These are phyloP conservation scores for Cephonodes hylas DNA, from an alignment of 2,888 invertebrate genomes.

Conservation along the genomic window DNA sequence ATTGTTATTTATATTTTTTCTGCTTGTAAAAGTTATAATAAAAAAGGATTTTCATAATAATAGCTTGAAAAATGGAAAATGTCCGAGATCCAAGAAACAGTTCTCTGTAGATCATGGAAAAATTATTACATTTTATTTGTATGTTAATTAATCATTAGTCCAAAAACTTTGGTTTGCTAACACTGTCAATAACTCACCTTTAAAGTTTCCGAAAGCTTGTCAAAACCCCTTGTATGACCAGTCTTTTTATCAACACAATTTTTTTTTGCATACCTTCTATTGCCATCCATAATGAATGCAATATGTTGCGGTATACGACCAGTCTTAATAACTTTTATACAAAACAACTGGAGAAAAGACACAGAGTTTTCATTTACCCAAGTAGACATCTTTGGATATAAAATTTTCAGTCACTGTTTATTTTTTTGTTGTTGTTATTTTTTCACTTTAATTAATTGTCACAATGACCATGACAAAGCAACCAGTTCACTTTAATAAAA, in stretches of 20 bases:
- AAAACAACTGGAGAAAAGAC: slow-evolving; percentile 88
- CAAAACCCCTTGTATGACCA: slow-evolving; percentile 93
- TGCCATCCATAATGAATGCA: slow-evolving; percentile 99
- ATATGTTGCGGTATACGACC: slow-evolving; percentile 95
- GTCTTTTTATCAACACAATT: slow-evolving; percentile 86
- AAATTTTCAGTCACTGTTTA: background rate
- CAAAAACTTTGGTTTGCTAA: background rate
- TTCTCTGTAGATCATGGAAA: too few relatives aligned
- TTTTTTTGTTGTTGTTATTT: background rate
- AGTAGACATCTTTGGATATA: slow-evolving; percentile 57
- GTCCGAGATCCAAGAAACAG: too few relatives aligned
- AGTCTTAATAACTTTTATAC: slow-evolving; percentile 85
- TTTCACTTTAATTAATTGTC: background rate
- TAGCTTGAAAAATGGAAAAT: slow-evolving; percentile 5
- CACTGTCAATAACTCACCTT: slow-evolving; percentile 74
- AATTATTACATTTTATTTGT: too few relatives aligned
- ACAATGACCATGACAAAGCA: background rate
- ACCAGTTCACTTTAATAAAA: background rate
- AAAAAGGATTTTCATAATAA: too few relatives aligned
- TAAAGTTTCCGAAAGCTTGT: slow-evolving; percentile 89
- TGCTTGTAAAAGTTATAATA: too few relatives aligned
- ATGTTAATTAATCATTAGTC: background rate
- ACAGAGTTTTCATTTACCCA: slow-evolving; percentile 90
- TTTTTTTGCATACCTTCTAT: slow-evolving; percentile 94
- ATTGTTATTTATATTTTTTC: too few relatives aligned